Evolutionary conservation across 2,888 invertebrate genomes (phyloP), one percentile per base, ranked within the genome.

Genomic region (Autographa gamma): DNA sequence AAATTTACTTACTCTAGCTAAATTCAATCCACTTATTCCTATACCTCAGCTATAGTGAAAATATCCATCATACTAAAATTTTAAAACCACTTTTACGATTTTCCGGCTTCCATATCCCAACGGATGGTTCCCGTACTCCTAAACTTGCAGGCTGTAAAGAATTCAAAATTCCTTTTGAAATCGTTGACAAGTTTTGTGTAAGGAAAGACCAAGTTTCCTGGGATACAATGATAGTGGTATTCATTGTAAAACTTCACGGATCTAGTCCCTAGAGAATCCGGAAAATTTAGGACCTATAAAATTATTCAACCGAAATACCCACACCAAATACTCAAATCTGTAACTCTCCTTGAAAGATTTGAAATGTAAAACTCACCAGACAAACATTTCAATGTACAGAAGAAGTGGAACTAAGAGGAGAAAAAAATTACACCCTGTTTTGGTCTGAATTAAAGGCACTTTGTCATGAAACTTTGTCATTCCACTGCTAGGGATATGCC

Each of bases 11-110:
- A 11, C 38, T 38, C 38, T 11, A 38, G 38, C 38, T 38, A 38
- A 38, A 38, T 38, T 11, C 11, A n/a, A 48, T 6, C 7, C 6
- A 48, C n/a, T 48, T 38, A 38, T 38, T 11, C 11, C 38, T 38
- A 38, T 11, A 11, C 1, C 9, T 38, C 9, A 52, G 7, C 19
- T 54, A 56, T 25, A 11, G 9, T 19, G 19, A 25, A 56, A 56
- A 56, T 25, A 25, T 56, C 54, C 19, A 56, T 56, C 54, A 56
- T 56, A 56, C 54, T 56, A 56, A 56, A 56, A 56, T 13, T 56
- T 56, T 25, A 56, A 38, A 34, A 38, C 60, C 38, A n/a, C 32
- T 32, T 59, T 59, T 59, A 59, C 32, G 59, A 59, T 34, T 31
- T 31, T 59, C 34, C 31, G 31, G 25, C 25, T 25, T 19, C 25